Conservation (phyloP, 2,797 vertebrate species). For the Gephyroberyx darwinii region DNA sequence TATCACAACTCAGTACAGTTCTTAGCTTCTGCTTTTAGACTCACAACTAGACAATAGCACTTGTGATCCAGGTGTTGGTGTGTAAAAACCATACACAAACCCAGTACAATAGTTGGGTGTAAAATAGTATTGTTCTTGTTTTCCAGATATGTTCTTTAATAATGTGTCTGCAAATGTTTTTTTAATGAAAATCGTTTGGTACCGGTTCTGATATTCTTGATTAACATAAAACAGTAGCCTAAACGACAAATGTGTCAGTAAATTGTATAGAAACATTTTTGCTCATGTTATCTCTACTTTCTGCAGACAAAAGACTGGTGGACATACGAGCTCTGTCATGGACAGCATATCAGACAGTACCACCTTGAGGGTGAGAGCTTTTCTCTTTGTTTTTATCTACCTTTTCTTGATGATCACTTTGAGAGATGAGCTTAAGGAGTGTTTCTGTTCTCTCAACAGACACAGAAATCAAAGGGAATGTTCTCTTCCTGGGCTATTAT, state of each 20-base stretch:
- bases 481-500: constrained; percentile 92
- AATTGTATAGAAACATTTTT: neutral
- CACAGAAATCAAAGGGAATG: constrained; percentile 91
- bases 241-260: neutral
- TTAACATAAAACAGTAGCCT: neutral
- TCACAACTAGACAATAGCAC: too few relatives aligned
- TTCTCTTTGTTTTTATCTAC: neutral
- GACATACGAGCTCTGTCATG: constrained; percentile 96
- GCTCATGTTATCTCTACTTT: constrained; percentile 20
- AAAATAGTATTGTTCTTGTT: too few relatives aligned
- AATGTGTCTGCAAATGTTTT: too few relatives aligned
- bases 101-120: too few relatives aligned
- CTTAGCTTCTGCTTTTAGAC: too few relatives aligned
- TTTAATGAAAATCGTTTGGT: too few relatives aligned
- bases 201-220: neutral
- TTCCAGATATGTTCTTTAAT: too few relatives aligned
- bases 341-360: constrained; percentile 92
- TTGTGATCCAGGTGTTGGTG: too few relatives aligned
- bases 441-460: constrained; percentile 76
- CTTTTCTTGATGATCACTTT: constrained; percentile 1
- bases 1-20: too few relatives aligned
- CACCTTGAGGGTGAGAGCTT: constrained; percentile 89
- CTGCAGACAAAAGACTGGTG: constrained; percentile 97
- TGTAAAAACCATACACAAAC: too few relatives aligned
- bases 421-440: constrained; percentile 13